phyloP scores from a whole-genome alignment of 2,888 invertebrate species.

The Koerneria pararmatus region DNA sequence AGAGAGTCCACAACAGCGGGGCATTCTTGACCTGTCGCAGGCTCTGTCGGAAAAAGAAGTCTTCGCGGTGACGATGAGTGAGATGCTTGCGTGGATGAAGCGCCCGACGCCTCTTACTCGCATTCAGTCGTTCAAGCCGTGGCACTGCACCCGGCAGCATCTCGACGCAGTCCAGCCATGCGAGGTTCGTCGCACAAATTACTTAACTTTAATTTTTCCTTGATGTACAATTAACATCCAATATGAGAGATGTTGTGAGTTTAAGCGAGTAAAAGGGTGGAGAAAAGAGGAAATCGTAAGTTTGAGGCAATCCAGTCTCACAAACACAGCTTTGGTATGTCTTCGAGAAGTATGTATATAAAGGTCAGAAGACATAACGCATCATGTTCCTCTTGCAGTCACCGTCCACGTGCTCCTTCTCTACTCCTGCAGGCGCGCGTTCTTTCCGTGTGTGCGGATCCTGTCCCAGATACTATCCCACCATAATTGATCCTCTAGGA shows the following conservation, averaged over 20 bases:
- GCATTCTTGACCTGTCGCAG: conserved; percentile 30
- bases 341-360: no score
- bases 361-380: no score
- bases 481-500: conserved; percentile 48
- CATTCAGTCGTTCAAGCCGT: conserved; percentile 43
- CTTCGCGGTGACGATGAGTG: conserved; percentile 50
- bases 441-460: conserved; percentile 56
- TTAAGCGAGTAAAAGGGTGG: no score
- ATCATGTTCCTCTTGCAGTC: no score
- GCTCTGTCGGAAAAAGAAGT: conserved; percentile 45
- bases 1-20: no score
- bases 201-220: no score
- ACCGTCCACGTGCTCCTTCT: conserved; percentile 50
- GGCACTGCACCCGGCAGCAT: conserved; percentile 49
- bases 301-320: no score
- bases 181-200: conserved; percentile 47
- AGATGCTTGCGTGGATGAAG: conserved; percentile 56
- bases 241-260: no score
- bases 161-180: conserved; percentile 45
- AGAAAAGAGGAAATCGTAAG: neutral
- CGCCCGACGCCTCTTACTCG: conserved; percentile 39
- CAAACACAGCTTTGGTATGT: no score
- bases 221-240: no score
- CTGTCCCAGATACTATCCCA: conserved; percentile 54
- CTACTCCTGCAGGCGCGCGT: conserved; percentile 27